Evolutionary conservation across 2,888 invertebrate genomes (phyloP).

Genomic region (Tiliacea citrago): DNA sequence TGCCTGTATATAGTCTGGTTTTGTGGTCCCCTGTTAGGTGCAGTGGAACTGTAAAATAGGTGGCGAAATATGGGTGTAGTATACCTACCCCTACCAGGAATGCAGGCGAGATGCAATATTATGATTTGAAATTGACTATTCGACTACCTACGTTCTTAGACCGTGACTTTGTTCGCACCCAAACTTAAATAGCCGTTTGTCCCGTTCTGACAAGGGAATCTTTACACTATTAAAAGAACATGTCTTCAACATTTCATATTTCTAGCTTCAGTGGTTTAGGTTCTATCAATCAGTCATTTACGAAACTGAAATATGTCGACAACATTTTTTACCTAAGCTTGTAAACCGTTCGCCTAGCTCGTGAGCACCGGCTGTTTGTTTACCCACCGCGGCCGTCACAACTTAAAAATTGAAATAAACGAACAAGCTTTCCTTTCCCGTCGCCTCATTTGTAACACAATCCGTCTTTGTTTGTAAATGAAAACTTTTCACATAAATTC

Average conservation of each 20-base stretch:
- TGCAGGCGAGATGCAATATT: background rate
- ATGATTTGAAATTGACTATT: background rate
- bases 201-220: background rate
- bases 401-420: constrained; percentile 67
- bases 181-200: background rate
- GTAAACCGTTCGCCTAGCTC: background rate
- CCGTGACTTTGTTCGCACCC: background rate
- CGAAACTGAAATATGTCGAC: constrained; percentile 24
- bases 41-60: background rate
- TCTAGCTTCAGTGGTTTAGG: background rate
- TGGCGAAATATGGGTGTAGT: background rate
- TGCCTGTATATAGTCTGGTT: background rate
- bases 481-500: constrained; percentile 62
- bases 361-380: constrained; percentile 33
- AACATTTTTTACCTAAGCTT: constrained; percentile 18
- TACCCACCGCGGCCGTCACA: constrained; percentile 37
- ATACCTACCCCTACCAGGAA: background rate
- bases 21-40: background rate
- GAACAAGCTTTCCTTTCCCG: constrained; percentile 52
- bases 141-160: background rate
- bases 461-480: constrained; percentile 58
- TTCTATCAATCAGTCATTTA: constrained; percentile 19
- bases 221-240: no score
- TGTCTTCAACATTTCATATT: background rate
- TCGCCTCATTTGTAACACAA: constrained; percentile 57